These are phyloP conservation scores for Rhincodon typus DNA, from an alignment of 2,797 vertebrate genomes.

Conservation along the genomic window DNA sequence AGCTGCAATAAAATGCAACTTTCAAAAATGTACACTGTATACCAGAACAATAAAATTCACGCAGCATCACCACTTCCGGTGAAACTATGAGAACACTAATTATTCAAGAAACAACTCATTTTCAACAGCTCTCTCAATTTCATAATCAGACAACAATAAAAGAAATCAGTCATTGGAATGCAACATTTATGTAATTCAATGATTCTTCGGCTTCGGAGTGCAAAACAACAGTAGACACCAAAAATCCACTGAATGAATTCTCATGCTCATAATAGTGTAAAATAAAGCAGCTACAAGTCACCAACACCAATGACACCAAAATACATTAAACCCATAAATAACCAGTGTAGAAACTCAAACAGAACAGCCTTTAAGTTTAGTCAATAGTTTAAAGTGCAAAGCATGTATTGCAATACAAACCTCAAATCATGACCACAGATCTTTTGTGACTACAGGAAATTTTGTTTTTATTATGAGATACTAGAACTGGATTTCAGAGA, in stretches of 20 bases:
- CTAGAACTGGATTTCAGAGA: background rate
- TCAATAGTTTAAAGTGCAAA: background rate
- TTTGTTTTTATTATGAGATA: background rate
- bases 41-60: background rate
- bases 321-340: background rate
- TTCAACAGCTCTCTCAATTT: background rate
- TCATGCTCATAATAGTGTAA: background rate
- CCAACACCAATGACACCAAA: background rate
- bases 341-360: background rate
- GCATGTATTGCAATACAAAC: background rate
- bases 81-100: background rate
- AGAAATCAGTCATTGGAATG: background rate
- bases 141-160: background rate
- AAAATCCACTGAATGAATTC: background rate
- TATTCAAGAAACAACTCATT: background rate
- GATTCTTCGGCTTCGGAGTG: background rate
- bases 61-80: background rate
- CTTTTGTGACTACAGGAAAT: background rate
- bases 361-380: background rate
- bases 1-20: background rate
- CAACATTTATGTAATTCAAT: background rate
- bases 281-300: background rate
- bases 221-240: background rate
- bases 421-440: background rate
- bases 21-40: background rate